Conservation (phyloP, 2,797 vertebrate genomes). For the Varecia variegata region DNA sequence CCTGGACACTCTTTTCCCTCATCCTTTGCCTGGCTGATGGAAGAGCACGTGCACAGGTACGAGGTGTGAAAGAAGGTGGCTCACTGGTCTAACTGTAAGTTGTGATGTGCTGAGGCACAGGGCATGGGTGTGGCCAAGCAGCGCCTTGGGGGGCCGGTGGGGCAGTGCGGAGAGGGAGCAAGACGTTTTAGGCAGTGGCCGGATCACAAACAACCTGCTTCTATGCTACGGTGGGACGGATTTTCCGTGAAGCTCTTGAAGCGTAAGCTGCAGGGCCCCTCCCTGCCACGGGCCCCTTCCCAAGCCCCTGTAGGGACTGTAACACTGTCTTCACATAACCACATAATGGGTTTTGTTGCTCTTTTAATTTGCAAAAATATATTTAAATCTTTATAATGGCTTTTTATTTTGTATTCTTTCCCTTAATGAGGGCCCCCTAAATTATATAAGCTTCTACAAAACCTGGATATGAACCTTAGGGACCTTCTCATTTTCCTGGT, state of each 20-base stretch:
- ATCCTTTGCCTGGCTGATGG: neutral
- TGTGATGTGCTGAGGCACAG: neutral
- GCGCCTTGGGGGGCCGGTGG: fast-evolving
- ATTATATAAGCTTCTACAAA: neutral
- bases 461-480: neutral
- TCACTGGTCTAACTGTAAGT: fast-evolving
- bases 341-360: neutral
- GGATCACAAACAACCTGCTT: neutral
- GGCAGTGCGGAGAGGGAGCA: neutral
- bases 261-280: neutral
- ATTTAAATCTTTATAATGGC: neutral
- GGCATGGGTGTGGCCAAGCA: fast-evolving
- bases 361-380: neutral
- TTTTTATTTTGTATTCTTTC: neutral
- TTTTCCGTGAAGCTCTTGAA: neutral
- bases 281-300: neutral
- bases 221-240: fast-evolving
- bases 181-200: neutral
- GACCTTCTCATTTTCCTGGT: neutral
- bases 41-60: neutral
- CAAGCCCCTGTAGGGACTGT: fast-evolving
- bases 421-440: neutral
- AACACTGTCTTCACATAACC: neutral
- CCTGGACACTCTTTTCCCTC: neutral
- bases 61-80: neutral